Evolutionary conservation across 2,888 invertebrate species (phyloP).

Genomic region (Scaptomyza caliginosa): DNA sequence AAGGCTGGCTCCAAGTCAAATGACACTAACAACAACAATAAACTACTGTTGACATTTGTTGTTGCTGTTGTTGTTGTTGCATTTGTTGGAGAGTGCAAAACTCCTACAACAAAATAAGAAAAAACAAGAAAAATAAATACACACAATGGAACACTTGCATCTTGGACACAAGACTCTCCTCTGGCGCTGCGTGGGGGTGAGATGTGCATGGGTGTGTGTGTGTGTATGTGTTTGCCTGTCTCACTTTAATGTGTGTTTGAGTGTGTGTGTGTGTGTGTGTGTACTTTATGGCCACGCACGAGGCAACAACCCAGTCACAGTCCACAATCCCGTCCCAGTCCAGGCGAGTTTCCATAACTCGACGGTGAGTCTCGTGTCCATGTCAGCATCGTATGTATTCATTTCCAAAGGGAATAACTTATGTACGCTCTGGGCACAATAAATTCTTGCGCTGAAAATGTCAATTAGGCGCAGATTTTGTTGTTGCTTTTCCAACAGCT

Average conservation of each 20-base stretch:
- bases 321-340: constrained; percentile 20
- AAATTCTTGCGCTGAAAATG: constrained; percentile 83
- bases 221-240: constrained; percentile 28
- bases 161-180: constrained; percentile 45
- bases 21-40: constrained; percentile 79
- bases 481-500: constrained; percentile 44
- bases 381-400: constrained; percentile 74
- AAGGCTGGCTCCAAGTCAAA: constrained; percentile 74
- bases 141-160: constrained; percentile 77
- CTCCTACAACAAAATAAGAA: constrained; percentile 43
- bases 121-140: constrained; percentile 13
- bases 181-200: constrained; percentile 77
- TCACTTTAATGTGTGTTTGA: constrained; percentile 20
- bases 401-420: constrained; percentile 84
- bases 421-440: constrained; percentile 84
- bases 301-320: constrained; percentile 24
- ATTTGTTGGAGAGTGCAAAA: constrained; percentile 40
- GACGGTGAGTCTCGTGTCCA: constrained; percentile 55
- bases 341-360: constrained; percentile 62
- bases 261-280: constrained; percentile 40
- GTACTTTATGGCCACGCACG: constrained; percentile 76
- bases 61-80: constrained; percentile 39
- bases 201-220: constrained; percentile 37
- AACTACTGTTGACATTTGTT: constrained; percentile 77
- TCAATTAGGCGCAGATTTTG: constrained; percentile 81